A percentile compares a stretch with the other conserved stretches of the same genome.
Conservation (phyloP, 92 coral and sea anemone species). For the Palythoa grandis region DNA sequence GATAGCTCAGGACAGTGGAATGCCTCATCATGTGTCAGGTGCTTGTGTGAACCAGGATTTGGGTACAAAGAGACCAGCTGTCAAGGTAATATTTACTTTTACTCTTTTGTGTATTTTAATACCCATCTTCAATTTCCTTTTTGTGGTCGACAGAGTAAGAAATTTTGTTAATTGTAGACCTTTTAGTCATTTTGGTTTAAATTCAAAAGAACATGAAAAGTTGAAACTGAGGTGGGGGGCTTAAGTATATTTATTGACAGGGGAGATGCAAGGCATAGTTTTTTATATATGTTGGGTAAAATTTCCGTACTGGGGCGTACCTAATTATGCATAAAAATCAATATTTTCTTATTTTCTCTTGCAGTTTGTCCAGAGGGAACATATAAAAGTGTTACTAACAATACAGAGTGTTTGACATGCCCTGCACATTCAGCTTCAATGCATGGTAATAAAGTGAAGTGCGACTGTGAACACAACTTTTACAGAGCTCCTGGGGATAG, state of each 20-base stretch:
- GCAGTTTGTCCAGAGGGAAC: slow-evolving; percentile 68
- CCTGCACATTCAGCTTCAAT: slow-evolving; percentile 58
- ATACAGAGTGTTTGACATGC: slow-evolving; percentile 57
- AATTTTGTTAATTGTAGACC: no score
- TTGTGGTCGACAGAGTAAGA: not conserved
- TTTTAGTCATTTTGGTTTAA: not conserved
- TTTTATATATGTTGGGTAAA: no score
- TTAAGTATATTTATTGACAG: no score
- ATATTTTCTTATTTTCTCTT: not conserved
- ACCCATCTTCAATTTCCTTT: not conserved
- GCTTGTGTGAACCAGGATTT: slow-evolving; percentile 38
- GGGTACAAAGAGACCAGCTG: slow-evolving; percentile 38
- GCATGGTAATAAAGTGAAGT: slow-evolving; percentile 43
- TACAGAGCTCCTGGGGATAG: slow-evolving; percentile 51
- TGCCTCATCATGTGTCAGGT: not conserved
- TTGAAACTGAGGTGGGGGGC: no score
- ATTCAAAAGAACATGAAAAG: not conserved
- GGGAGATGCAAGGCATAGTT: no score
- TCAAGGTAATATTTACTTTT: not conserved
- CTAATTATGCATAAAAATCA: not conserved
- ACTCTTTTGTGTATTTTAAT: not conserved
- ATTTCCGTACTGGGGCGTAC: not conserved
- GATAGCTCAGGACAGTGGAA: slow-evolving; percentile 21
- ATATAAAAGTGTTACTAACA: slow-evolving; percentile 58
- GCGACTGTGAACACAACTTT: slow-evolving; percentile 60